phyloP scores from a whole-genome alignment of 2,113 vertebrate genomes.

The Syngnathus typhle region DNA sequence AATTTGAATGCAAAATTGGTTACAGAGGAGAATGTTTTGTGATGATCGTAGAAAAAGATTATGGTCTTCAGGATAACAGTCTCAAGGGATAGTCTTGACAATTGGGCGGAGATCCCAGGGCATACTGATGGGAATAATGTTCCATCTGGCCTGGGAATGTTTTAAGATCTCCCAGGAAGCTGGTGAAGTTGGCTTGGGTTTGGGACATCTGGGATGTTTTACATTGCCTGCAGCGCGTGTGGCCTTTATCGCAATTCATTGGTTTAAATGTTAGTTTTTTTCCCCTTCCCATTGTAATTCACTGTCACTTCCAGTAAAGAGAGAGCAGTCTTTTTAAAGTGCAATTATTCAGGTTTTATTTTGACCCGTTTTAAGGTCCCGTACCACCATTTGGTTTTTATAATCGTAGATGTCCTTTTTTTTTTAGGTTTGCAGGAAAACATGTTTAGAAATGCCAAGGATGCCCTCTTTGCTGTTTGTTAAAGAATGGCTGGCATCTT shows the following conservation, averaged over 20 bases:
- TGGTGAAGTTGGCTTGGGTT: constrained; percentile 4
- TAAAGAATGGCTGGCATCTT: no score
- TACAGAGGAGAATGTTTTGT: constrained; percentile 1
- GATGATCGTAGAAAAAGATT: constrained; percentile 7
- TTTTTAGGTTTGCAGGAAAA: no score
- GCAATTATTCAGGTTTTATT: no score
- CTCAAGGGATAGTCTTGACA: constrained; percentile 1
- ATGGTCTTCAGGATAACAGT: constrained; percentile 1
- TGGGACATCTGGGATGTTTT: constrained; percentile 11
- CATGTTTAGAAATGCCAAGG: no score
- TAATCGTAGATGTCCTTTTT: no score
- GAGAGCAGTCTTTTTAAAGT: background rate
- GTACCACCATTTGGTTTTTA: no score
- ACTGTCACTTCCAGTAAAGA: background rate
- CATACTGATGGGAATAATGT: constrained; percentile 9
- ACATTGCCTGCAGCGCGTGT: constrained; percentile 1
- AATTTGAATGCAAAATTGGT: constrained; percentile 1
- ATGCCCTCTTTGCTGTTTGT: no score
- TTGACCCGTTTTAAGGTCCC: no score
- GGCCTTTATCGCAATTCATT: background rate
- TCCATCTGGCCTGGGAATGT: constrained; percentile 17
- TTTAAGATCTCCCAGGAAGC: constrained; percentile 4
- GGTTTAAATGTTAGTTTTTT: background rate
- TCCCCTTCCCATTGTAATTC: background rate
- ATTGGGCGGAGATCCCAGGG: constrained; percentile 5